phyloP scores from a whole-genome alignment of 2,888 invertebrate species.

The Plebejus anna region DNA sequence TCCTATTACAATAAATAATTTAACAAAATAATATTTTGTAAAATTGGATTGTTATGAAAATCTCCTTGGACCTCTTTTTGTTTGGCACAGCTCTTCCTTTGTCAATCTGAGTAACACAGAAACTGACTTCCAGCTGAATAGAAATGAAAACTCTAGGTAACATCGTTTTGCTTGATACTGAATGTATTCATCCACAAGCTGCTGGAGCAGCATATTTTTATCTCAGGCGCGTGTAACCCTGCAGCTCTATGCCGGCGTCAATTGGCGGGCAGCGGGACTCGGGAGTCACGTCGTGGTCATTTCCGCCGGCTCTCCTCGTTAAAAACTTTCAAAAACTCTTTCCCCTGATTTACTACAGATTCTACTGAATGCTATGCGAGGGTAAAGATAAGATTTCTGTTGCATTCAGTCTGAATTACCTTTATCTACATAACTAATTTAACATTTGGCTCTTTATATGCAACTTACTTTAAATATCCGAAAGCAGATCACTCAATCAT shows the following conservation, averaged over 20 bases:
- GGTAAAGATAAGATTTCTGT: background rate
- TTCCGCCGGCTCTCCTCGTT: slow-evolving; percentile 9
- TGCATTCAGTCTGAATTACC: background rate
- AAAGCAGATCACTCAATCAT: background rate
- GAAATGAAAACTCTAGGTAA: background rate
- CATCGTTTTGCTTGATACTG: background rate
- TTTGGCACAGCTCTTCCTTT: background rate
- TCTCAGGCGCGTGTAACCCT: background rate
- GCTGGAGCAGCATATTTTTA: background rate
- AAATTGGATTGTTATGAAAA: background rate
- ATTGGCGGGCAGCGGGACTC: background rate
- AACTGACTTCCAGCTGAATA: background rate
- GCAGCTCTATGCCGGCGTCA: background rate
- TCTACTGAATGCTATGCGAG: background rate
- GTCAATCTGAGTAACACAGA: background rate
- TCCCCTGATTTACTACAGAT: slow-evolving; percentile 5
- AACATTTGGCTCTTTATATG: background rate
- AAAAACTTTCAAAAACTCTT: slow-evolving; percentile 12
- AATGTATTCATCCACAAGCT: background rate
- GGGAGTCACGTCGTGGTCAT: background rate
- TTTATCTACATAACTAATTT: background rate
- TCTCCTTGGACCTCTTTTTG: background rate
- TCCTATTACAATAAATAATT: background rate
- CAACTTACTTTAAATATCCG: background rate
- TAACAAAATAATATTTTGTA: background rate